Conservation (phyloP, 2,113 vertebrate genomes). For the Hystrix brachyura region DNA sequence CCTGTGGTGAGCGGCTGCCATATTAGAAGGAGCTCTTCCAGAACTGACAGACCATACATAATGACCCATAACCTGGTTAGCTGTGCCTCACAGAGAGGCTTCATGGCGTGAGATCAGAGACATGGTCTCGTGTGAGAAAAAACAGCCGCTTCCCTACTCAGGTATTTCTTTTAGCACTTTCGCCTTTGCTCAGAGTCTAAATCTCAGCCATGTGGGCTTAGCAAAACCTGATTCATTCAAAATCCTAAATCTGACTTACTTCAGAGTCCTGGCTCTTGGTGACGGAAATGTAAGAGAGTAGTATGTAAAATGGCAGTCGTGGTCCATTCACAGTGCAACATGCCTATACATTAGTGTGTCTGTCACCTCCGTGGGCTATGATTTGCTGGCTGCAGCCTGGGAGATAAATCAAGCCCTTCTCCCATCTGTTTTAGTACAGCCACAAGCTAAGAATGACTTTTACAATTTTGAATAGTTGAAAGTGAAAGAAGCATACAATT, state of each 20-base stretch:
- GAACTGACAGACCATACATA: neutral
- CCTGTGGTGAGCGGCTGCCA: neutral
- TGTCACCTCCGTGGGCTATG: neutral
- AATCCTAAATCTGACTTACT: constrained; percentile 19
- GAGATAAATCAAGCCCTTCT: neutral
- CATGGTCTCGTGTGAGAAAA: neutral
- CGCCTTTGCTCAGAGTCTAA: neutral
- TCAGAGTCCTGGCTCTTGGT: neutral
- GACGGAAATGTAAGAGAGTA: neutral
- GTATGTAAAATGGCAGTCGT: neutral
- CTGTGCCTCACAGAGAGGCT: neutral
- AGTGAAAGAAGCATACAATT: neutral
- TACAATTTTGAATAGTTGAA: neutral
- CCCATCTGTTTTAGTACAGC: neutral
- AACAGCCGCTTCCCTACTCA: neutral
- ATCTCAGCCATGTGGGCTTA: neutral
- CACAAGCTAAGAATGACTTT: neutral
- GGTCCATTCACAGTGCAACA: neutral
- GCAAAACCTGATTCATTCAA: constrained; percentile 14
- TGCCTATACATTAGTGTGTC: neutral
- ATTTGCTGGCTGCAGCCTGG: neutral
- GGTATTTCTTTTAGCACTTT: neutral
- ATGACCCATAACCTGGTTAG: neutral
- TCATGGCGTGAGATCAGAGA: neutral
- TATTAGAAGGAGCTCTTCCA: neutral